phyloP scores from a whole-genome alignment of 1,140 invertebrate genomes.

The Amyelois transitella region DNA sequence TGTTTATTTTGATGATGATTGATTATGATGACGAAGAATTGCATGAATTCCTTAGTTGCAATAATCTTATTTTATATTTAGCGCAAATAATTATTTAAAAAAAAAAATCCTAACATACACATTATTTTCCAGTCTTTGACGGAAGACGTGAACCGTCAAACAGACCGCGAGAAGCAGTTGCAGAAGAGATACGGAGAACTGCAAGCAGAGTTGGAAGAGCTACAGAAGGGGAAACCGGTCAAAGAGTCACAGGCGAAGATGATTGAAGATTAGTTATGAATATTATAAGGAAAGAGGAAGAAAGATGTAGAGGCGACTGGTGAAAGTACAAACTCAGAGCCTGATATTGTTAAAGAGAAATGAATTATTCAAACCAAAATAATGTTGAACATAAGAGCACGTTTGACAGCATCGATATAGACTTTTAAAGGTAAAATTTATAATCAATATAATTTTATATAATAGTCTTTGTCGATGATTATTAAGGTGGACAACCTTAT shows the following conservation, averaged over 20 bases:
- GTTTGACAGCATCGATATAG: no score
- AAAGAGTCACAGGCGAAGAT: slow-evolving; percentile 18
- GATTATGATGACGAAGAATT: no score
- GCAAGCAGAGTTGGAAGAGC: slow-evolving; percentile 75
- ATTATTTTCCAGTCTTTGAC: slow-evolving; percentile 80
- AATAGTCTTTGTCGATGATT: no score
- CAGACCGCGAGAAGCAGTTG: slow-evolving; percentile 90
- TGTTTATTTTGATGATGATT: no score
- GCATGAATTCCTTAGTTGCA: no score
- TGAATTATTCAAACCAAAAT: no score
- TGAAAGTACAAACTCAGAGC: not conserved
- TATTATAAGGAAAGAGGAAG: not conserved
- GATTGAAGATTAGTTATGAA: slow-evolving; percentile 13
- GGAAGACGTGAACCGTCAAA: slow-evolving; percentile 94
- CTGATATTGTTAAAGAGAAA: not conserved
- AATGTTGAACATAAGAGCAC: no score
- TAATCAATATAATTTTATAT: no score
- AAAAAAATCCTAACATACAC: not conserved
- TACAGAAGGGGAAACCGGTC: slow-evolving; percentile 40
- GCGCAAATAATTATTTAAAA: not conserved
- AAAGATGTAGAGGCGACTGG: not conserved
- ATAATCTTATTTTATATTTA: not conserved
- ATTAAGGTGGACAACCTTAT: no score
- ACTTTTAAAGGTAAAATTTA: no score
- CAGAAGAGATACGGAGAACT: slow-evolving; percentile 88